Base-by-base conservation (phyloP, 92 coral and sea anemone species). In the Meandrina meandrites region DNA sequence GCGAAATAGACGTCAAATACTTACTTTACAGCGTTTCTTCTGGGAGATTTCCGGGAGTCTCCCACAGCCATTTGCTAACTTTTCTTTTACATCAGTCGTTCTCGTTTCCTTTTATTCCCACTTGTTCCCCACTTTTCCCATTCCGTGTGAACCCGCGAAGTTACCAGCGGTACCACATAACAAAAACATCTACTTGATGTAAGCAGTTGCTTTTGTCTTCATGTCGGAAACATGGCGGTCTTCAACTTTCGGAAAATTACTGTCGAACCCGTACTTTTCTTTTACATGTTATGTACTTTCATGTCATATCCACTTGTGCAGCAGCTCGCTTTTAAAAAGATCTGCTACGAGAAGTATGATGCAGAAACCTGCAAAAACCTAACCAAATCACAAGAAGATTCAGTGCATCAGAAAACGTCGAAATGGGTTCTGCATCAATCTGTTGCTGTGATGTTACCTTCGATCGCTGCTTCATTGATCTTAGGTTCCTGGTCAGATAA, bases 401-500 rank as follows among this genome's bases (percentile, higher is more conserved):
- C 42, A 21, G 97, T 95, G 22, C 97, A 92, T 37, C 79, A 81
- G 21, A 85, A 78, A 27, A 97, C 98, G 45, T 97, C 99, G 31
- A 67, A 89, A 40, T 97, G 99, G 99, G 93, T 97, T 71, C 56
- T 92, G n/a, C 91, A 97, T 58, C 96, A 95, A 72, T 80, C 98
- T 0, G 78, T 95, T 36, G 89, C 94, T 24, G 40, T 91, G 30
- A 75, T 90, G 14, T 30, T 97, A 58, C 98, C 99, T 31, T 97
- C 99, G 51, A 84, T 97, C 28, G 89, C 79, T 11, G 88, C 96
- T 0, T 93, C 97, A 24, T 91, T 97, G 75, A 87, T 93, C 28
- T 85, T 89, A 42, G 99, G 99, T 24, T 95, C 99, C 14, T 97
- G 98, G 99, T 97, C 99, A 56, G 99, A 97, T 83, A 84, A 84